These are phyloP conservation scores for Bungarus multicinctus DNA, from an alignment of 2,113 vertebrate species.

Conservation along the genomic window DNA sequence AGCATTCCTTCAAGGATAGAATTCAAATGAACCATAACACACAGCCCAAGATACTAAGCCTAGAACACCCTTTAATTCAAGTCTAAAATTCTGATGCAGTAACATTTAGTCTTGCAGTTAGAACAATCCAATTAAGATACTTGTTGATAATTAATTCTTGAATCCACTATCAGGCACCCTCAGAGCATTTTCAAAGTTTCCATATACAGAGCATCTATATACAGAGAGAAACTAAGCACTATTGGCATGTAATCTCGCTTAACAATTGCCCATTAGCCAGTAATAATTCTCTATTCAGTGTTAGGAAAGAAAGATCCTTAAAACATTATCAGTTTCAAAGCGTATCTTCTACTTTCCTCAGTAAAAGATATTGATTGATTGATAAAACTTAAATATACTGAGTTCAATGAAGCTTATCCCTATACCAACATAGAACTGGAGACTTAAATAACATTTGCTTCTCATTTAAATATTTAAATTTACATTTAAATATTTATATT, in stretches of 20 bases:
- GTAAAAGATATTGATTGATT: conserved; percentile 37
- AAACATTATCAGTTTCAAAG: conserved; percentile 10
- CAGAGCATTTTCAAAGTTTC: conserved; percentile 2
- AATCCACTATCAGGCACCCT: not conserved
- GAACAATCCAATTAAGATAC: not conserved
- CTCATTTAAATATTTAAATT: too few species aligned
- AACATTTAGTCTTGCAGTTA: not conserved
- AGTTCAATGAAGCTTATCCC: not conserved
- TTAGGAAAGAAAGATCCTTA: not conserved
- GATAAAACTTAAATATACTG: not conserved
- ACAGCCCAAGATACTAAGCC: not conserved
- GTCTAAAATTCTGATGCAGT: not conserved
- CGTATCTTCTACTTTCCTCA: conserved; percentile 34
- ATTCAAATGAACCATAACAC: not conserved
- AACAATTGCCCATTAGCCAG: conserved; percentile 6
- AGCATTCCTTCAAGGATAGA: not conserved
- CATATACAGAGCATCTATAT: too few species aligned
- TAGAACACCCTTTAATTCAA: not conserved
- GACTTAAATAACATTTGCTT: not conserved
- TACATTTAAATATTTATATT: too few species aligned
- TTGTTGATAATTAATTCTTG: conserved; percentile 10
- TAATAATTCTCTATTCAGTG: not conserved
- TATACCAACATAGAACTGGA: not conserved
- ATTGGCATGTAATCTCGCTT: not conserved
- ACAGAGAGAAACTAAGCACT: not conserved